phyloP scores from a whole-genome alignment of 1,140 invertebrate genomes.

The Eupeodes corollae region DNA sequence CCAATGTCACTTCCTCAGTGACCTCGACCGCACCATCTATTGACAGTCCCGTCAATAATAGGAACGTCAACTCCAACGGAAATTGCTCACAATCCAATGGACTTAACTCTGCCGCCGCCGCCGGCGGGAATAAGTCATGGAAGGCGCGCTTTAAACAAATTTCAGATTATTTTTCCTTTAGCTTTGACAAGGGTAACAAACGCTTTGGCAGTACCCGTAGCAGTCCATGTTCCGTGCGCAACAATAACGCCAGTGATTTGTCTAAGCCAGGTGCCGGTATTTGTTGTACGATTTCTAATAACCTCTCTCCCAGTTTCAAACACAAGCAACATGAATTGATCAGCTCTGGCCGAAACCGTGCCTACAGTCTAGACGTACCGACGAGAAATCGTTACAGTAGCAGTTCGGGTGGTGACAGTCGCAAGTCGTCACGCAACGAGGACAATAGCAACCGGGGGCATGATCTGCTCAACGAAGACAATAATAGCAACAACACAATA shows the following conservation, averaged over 20 bases:
- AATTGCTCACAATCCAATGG: not conserved
- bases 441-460: slow-evolving; percentile 5
- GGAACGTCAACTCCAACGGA: slow-evolving; percentile 6
- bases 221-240: slow-evolving; percentile 17
- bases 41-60: slow-evolving; percentile 3
- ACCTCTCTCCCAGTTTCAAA: slow-evolving; percentile 3
- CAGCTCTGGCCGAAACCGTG: slow-evolving; percentile 19
- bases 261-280: slow-evolving; percentile 2
- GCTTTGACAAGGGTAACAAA: slow-evolving; percentile 32
- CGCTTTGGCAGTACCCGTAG: slow-evolving; percentile 33
- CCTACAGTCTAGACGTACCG: slow-evolving; percentile 34
- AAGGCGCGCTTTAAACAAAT: slow-evolving; percentile 32
- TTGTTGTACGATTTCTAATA: slow-evolving; percentile 32
- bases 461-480: not conserved
- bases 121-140: slow-evolving; percentile 16
- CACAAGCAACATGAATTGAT: slow-evolving; percentile 7
- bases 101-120: slow-evolving; percentile 3
- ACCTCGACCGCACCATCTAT: slow-evolving; percentile 2
- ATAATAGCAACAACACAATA: slow-evolving; percentile 4
- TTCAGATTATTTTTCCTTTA: slow-evolving; percentile 34
- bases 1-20: not conserved
- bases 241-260: slow-evolving; percentile 2
- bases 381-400: slow-evolving; percentile 11
- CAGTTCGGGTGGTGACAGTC: slow-evolving; percentile 20
- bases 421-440: slow-evolving; percentile 26